phyloP scores from a whole-genome alignment of 2,113 vertebrate species.

The Caretta caretta region DNA sequence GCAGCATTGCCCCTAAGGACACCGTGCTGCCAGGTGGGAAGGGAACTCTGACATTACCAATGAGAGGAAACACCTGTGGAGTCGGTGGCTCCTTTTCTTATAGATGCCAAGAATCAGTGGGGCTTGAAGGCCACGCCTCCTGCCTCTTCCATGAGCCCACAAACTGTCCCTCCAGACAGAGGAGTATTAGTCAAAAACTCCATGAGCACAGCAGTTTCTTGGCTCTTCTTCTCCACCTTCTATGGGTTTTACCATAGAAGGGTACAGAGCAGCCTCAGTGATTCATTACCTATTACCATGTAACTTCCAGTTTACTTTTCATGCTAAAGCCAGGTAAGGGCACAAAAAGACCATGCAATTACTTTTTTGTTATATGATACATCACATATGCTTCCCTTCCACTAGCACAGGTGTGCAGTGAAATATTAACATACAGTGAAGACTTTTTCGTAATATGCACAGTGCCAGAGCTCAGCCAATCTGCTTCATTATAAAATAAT shows the following conservation, averaged over 20 bases:
- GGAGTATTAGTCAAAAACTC: not conserved
- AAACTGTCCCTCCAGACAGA: not conserved
- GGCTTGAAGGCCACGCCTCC: not conserved
- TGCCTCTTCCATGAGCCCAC: not conserved
- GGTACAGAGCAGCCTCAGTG: not conserved
- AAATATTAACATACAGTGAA: not conserved
- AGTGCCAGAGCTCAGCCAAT: not conserved
- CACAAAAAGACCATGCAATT: not conserved
- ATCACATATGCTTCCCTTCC: not conserved
- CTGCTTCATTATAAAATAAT: not conserved
- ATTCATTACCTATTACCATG: not conserved
- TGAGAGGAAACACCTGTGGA: not conserved
- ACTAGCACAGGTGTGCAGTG: not conserved
- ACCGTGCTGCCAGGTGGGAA: not conserved
- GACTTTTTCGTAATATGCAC: not conserved
- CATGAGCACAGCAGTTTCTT: not conserved
- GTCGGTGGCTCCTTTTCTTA: not conserved
- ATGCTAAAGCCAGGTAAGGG: not conserved
- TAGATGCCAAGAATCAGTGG: not conserved
- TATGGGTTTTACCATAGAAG: not conserved
- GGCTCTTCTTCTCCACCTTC: not conserved
- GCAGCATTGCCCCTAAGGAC: not conserved
- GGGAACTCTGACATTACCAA: not conserved
- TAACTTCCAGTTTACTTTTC: not conserved
- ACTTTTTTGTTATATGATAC: not conserved